phyloP scores from a whole-genome alignment of 2,113 vertebrate genomes.

The Myrmecophaga tridactyla region DNA sequence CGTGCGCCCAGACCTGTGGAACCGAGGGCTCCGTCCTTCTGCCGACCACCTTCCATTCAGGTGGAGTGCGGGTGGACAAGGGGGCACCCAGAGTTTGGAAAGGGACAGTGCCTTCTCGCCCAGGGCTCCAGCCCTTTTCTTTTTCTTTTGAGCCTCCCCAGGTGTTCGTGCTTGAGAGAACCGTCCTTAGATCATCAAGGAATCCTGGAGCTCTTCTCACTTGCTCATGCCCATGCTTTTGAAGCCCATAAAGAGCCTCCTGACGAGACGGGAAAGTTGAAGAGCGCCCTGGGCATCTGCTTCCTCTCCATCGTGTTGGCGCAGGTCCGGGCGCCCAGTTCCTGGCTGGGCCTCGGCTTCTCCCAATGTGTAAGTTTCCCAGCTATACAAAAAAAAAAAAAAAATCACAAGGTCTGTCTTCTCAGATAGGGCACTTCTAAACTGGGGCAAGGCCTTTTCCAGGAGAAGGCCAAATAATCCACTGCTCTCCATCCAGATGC shows the following conservation, averaged over 20 bases:
- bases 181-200: background rate
- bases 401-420: background rate
- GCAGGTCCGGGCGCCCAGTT: rapidly evolving
- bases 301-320: background rate
- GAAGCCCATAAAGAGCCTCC: background rate
- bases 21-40: background rate
- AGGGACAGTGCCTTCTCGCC: background rate
- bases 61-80: background rate
- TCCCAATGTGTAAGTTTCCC: background rate
- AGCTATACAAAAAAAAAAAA: rapidly evolving
- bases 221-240: background rate
- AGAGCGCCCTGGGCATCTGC: background rate
- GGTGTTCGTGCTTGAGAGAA: background rate
- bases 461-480: background rate
- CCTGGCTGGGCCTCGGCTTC: background rate
- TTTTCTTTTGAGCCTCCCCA: background rate
- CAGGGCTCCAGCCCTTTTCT: too few species aligned
- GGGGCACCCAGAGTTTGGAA: background rate
- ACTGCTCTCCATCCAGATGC: too few species aligned
- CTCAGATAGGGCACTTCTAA: background rate
- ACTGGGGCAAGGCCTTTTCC: background rate
- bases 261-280: background rate
- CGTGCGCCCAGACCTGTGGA: too few species aligned
- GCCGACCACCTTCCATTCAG: background rate
- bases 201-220: background rate